These are phyloP conservation scores for Crypturellus undulatus DNA, from an alignment of 2,113 vertebrate genomes.

Conservation along the genomic window DNA sequence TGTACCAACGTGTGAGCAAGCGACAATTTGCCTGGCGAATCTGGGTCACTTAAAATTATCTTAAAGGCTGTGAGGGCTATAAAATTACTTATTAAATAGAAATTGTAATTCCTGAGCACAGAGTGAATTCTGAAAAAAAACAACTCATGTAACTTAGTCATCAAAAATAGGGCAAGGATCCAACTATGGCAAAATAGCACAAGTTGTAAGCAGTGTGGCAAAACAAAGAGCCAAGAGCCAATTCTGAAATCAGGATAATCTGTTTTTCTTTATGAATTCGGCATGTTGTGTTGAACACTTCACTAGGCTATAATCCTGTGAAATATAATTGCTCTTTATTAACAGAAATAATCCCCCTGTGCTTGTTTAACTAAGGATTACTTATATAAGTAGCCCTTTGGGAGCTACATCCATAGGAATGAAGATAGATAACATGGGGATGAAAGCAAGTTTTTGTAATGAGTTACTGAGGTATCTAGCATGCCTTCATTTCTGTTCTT, in stretches of 20 bases:
- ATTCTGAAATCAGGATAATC: not conserved
- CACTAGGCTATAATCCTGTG: not conserved
- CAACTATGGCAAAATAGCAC: not conserved
- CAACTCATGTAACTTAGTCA: not conserved
- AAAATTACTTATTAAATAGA: not conserved
- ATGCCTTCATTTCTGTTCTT: not conserved
- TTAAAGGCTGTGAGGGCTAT: not conserved
- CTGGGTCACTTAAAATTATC: not conserved
- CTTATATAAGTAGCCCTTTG: not conserved
- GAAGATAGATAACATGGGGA: not conserved
- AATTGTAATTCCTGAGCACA: not conserved
- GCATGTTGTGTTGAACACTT: not conserved
- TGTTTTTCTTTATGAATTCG: not conserved
- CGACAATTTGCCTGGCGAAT: not conserved
- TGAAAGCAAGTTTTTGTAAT: not conserved
- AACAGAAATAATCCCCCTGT: not conserved
- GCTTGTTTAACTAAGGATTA: constrained; percentile 4
- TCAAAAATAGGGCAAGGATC: not conserved
- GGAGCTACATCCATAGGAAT: not conserved
- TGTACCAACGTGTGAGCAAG: not conserved
- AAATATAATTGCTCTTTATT: not conserved
- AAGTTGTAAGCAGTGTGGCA: not conserved
- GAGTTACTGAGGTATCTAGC: not conserved
- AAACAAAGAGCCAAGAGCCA: not conserved
- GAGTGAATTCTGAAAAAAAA: not conserved